These are phyloP conservation scores for Anoplolepis gracilipes DNA, from an alignment of 1,140 invertebrate species.

Conservation along the genomic window DNA sequence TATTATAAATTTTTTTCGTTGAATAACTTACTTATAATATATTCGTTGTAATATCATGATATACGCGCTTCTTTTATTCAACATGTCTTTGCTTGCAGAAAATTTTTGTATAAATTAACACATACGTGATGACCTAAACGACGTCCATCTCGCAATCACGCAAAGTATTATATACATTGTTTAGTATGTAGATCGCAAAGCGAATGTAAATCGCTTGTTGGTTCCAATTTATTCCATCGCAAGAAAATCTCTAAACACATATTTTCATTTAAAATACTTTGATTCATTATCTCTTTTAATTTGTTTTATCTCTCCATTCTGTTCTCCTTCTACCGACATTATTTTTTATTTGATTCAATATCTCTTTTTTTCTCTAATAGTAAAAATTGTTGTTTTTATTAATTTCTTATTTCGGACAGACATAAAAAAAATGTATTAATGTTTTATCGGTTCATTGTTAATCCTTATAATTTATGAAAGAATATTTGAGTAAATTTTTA, in stretches of 20 bases:
- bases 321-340: too few relatives aligned
- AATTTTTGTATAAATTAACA: constrained; percentile 18
- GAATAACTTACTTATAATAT: not conserved
- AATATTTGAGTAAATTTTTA: not conserved
- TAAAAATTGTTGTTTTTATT: too few relatives aligned
- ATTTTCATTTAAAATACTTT: not conserved
- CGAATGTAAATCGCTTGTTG: constrained; percentile 13
- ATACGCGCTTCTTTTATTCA: not conserved
- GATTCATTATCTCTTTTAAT: too few relatives aligned
- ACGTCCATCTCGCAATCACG: constrained; percentile 29
- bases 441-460: not conserved
- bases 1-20: not conserved
- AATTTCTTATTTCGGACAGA: not conserved
- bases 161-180: not conserved
- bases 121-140: constrained; percentile 11
- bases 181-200: not conserved
- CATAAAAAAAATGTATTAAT: not conserved
- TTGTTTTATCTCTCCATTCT: too few relatives aligned
- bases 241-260: not conserved
- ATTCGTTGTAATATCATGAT: constrained; percentile 4
- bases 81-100: not conserved
- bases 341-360: too few relatives aligned
- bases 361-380: too few relatives aligned
- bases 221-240: not conserved
- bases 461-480: not conserved